Base-by-base conservation (phyloP, 2,113 vertebrate species). In the Nansenia antarctica region DNA sequence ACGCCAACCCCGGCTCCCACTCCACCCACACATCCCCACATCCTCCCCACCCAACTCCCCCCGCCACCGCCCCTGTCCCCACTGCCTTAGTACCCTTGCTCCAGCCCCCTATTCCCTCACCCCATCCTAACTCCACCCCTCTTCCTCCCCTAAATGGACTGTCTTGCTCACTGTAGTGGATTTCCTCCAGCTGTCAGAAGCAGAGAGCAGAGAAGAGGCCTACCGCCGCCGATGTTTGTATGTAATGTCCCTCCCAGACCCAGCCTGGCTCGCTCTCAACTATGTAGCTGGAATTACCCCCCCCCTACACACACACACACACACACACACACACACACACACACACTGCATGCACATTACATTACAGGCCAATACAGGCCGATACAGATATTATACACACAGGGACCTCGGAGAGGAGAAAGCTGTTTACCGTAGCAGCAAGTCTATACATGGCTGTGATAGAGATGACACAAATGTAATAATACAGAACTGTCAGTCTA, bases 31-130 rank as follows among this genome's bases (percentile, higher is more conserved):
- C 45, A 31, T 45, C 55, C 22, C 69, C 29, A 70, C 68, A 67
- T 27, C 1, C 53, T 11, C 52, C 52, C 12, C 20, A 55, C 24
- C 26, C 12, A 3, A 62, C 62, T 72, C 65, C 76, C 66, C 73
- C 74, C 67, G 31, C 66, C 73, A 64, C 81, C 77, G 61, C 80
- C 82, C 87, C 45, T 67, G 58, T 73, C 26, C 66, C n/a, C n/a
- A n/a, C n/a, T n/a, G n/a, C n/a, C n/a, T n/a, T n/a, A n/a, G n/a
- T n/a, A n/a, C n/a, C n/a, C n/a, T n/a, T n/a, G n/a, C n/a, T 53
- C 32, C 2, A 26, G 39, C 65, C 61, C 45, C 66, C 34, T 59
- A 79, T 67, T 69, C 49, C n/a, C 8, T 24, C 22, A n/a, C 49
- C 49, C 22, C 20, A 20, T 24, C 6, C n/a, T n/a, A n/a, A 24